Percentiles rank a stretch among this genome's conserved stretches.
Conservation (phyloP, 2,113 vertebrate genomes). For the human (Homo sapiens) region GRCh38 chr9:101222001-101222500, state of each 20-base stretch:
- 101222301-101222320: background rate
- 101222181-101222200: background rate
- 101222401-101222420: background rate
- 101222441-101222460: background rate
- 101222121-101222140: background rate
- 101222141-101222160: background rate
- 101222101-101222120: conserved; percentile 20
- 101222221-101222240: background rate
- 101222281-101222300: background rate
- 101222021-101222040: background rate
- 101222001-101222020: background rate
- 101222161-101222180: background rate
- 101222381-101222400: background rate
- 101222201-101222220: background rate
- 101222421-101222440: background rate
- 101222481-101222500: background rate
- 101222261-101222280: too few species aligned
- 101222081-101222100: background rate
- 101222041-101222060: background rate
- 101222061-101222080: background rate
- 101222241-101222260: background rate
- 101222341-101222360: background rate
- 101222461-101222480: background rate
- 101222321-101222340: background rate
- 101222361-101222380: background rate